Percentiles rank a stretch among this genome's conserved stretches.
phyloP scores from a whole-genome alignment of 2,888 invertebrate genomes.

The Herminia tarsipennalis region DNA sequence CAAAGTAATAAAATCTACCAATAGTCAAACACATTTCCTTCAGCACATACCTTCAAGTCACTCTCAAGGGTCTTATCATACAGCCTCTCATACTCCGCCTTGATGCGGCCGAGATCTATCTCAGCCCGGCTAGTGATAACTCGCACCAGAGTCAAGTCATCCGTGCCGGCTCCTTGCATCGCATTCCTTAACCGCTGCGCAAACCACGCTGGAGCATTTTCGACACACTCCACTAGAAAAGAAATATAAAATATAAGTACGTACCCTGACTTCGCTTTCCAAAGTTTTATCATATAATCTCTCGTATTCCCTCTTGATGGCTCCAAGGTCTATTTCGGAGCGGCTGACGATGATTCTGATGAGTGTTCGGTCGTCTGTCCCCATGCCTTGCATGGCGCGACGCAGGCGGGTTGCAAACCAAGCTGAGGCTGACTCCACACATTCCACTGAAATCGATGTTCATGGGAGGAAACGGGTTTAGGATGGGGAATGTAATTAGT shows the following conservation, averaged over 20 bases:
- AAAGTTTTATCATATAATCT: conserved; percentile 89
- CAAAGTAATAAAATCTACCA: not conserved
- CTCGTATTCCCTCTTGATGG: conserved; percentile 90
- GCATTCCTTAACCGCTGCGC: conserved; percentile 88
- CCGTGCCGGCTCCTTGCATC: conserved; percentile 90
- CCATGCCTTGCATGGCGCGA: conserved; percentile 88
- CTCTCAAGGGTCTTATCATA: conserved; percentile 89
- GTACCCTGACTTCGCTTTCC: conserved; percentile 87
- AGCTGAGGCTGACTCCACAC: conserved; percentile 87
- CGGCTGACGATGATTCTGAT: conserved; percentile 90
- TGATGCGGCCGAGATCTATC: conserved; percentile 89
- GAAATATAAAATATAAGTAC: conserved; percentile 34
- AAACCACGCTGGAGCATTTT: conserved; percentile 89
- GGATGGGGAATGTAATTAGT: not conserved
- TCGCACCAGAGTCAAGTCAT: conserved; percentile 88
- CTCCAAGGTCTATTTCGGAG: conserved; percentile 89
- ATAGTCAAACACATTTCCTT: conserved; percentile 7
- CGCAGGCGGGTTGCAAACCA: conserved; percentile 90
- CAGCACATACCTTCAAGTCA: conserved; percentile 83
- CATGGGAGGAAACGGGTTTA: not conserved
- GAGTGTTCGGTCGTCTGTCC: conserved; percentile 90
- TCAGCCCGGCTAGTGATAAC: conserved; percentile 88
- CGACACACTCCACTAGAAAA: conserved; percentile 89
- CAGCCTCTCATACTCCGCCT: conserved; percentile 88
- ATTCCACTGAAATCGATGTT: conserved; percentile 85